Conservation (phyloP, 37 sponge, comb jelly and placozoan species). For the Diacarnus erythraeanus region DNA sequence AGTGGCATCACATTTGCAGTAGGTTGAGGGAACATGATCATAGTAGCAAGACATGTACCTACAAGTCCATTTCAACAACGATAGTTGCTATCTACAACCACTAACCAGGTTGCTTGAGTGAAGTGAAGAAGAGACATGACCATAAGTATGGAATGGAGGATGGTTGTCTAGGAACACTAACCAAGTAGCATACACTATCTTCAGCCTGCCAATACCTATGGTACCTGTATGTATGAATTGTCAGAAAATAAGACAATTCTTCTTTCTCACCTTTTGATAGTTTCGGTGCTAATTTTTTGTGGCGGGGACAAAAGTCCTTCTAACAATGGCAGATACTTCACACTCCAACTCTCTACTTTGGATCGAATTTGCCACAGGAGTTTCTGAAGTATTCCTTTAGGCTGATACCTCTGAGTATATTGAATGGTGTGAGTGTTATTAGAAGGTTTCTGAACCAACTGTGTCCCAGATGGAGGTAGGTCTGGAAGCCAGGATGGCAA, state of each 20-base stretch:
- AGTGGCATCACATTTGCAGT: not conserved
- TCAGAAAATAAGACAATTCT: not conserved
- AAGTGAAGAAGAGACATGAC: conserved; percentile 23
- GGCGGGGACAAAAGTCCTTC: not conserved
- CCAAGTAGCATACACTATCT: not conserved
- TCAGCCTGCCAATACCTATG: conserved; percentile 14
- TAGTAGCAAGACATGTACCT: conserved; percentile 49
- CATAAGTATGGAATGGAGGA: conserved; percentile 37
- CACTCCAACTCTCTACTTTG: not conserved
- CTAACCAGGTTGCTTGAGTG: conserved; percentile 25
- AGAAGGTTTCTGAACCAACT: not conserved
- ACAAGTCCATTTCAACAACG: not conserved
- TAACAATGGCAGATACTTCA: conserved; percentile 23
- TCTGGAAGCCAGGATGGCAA: not conserved
- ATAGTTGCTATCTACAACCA: not conserved
- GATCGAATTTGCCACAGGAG: not conserved
- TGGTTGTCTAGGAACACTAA: conserved; percentile 7
- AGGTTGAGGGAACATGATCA: conserved; percentile 45
- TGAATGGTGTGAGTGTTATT: not conserved
- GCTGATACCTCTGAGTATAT: not conserved
- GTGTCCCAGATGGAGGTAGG: not conserved
- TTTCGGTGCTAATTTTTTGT: not conserved
- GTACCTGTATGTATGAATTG: not conserved
- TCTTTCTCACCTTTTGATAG: conserved; percentile 22
- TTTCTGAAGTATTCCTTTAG: not conserved